Base-by-base conservation (phyloP, 2,113 vertebrate species). In the Triplophysa siluroides region DNA sequence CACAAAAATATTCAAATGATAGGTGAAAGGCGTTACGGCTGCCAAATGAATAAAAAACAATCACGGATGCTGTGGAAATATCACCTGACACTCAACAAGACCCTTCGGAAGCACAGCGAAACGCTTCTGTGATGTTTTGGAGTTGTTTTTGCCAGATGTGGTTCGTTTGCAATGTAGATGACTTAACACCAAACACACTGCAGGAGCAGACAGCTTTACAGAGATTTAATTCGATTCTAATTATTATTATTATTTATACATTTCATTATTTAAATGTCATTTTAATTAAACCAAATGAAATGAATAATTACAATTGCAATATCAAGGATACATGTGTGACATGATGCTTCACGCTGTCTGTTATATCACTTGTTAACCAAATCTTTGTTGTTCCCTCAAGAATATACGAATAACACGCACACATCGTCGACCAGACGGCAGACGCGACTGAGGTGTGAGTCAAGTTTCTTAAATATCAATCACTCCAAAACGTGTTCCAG, bases 401-500 rank as follows among this genome's bases (percentile, higher is more conserved):
- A 43, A 56, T 45, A 58, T 26, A 24, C n/a, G 14, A 74, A 62
- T 26, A 75, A 62, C 19, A 24, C 33, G 12, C 29, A 23, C 56
- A 45, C 56, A 62, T n/a, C 12, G 56, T 62, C 9, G 38, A 71
- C 69, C 69, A 50, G 21, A 14, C 0, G 21, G 62, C 38, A 10
- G 16, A 52, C 3, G 50, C 3, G 3, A 29, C 29, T 29, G 58
- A 21, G 43, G 43, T 45, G 43, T 73, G 33, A 61, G 1, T 74
- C 33, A 61, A 60, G 71, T 74, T 61, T 45, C 38, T 75, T 62
- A 62, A 63, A 75, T 58, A 62, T 75, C 72, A 75, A 75, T 62
- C 58, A 75, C n/a, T 19, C 6, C 10, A 5, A 19, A 62, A 18
- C 41, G 47, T 75, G 38, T 62, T 75, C 21, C 16, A 47, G 58